These are phyloP conservation scores for Micrasema longulum DNA, from an alignment of 1,140 invertebrate species.

Conservation along the genomic window DNA sequence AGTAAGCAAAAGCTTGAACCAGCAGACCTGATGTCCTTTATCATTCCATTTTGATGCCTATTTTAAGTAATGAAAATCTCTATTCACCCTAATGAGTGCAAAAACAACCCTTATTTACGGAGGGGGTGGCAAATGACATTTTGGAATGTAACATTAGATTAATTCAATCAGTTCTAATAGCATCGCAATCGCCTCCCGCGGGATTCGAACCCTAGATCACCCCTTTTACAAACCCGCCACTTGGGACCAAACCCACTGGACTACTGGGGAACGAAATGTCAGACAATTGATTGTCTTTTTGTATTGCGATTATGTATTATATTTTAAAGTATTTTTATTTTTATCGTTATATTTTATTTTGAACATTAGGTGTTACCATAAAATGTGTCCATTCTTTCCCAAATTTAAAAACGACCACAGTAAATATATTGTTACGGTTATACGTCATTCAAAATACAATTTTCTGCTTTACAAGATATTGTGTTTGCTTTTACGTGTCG, in stretches of 20 bases:
- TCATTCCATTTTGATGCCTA: too few species aligned
- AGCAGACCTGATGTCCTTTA: too few species aligned
- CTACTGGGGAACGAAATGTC: background rate
- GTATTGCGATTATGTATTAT: conserved; percentile 25
- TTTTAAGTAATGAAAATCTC: conserved; percentile 12
- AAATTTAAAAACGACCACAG: too few species aligned
- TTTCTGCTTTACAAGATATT: too few species aligned
- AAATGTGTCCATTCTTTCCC: too few species aligned
- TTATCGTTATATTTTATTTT: too few species aligned
- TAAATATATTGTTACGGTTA: too few species aligned
- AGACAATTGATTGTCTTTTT: conserved; percentile 14
- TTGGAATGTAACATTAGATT: conserved; percentile 48
- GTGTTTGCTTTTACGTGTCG: too few species aligned
- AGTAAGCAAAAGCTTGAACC: too few species aligned
- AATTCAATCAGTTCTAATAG: conserved; percentile 52
- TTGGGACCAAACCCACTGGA: conserved; percentile 9
- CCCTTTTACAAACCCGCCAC: conserved; percentile 39
- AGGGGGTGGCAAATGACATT: conserved; percentile 40
- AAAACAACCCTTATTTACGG: background rate
- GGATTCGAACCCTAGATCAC: conserved; percentile 45
- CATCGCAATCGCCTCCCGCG: conserved; percentile 39
- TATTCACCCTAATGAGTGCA: conserved; percentile 7
- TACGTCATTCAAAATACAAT: too few species aligned
- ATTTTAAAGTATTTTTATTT: too few species aligned
- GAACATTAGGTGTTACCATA: too few species aligned